Conservation (phyloP, 2,888 invertebrate genomes). For the Hirtodrosophila duncani region DNA sequence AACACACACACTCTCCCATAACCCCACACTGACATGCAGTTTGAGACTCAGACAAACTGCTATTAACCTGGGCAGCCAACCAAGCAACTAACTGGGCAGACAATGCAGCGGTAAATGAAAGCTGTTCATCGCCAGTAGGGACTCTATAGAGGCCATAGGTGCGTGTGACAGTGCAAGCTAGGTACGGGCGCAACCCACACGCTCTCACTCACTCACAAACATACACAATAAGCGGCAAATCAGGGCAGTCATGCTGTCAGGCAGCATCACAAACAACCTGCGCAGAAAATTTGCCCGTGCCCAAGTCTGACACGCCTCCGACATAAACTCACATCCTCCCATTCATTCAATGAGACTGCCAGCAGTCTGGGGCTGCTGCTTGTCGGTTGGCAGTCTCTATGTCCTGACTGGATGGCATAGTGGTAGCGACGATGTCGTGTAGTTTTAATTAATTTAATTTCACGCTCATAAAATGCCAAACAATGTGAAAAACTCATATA, state of each 20-base stretch:
- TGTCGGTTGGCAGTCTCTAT: slow-evolving; percentile 11
- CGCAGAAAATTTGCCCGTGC: slow-evolving; percentile 21
- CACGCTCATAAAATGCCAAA: slow-evolving; percentile 57
- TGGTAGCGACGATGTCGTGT: slow-evolving; percentile 26
- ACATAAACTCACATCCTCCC: slow-evolving; percentile 7
- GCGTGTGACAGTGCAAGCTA: not conserved
- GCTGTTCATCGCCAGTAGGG: slow-evolving; percentile 8
- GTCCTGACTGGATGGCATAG: not conserved
- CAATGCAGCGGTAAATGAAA: slow-evolving; percentile 31
- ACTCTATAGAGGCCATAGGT: not conserved
- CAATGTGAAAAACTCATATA: slow-evolving; percentile 41
- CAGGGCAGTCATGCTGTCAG: slow-evolving; percentile 7
- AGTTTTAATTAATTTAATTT: slow-evolving; percentile 70
- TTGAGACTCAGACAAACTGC: slow-evolving; percentile 11
- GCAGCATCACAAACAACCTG: slow-evolving; percentile 18
- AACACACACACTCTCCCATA: slow-evolving; percentile 18
- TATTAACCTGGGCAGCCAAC: slow-evolving; percentile 33
- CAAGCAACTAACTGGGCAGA: slow-evolving; percentile 29
- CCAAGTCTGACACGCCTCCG: slow-evolving; percentile 20
- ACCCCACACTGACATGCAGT: slow-evolving; percentile 33
- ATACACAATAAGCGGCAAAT: slow-evolving; percentile 7
- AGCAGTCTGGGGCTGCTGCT: slow-evolving; percentile 6
- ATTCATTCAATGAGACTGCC: not conserved
- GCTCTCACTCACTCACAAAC: slow-evolving; percentile 1
- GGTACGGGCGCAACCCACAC: not conserved